Percentiles rank a stretch among this genome's conserved stretches.
These are phyloP conservation scores for Aurelia coerulea DNA, from an alignment of 30 jellyfish, hydroid and myxozoan species.

Conservation along the genomic window DNA sequence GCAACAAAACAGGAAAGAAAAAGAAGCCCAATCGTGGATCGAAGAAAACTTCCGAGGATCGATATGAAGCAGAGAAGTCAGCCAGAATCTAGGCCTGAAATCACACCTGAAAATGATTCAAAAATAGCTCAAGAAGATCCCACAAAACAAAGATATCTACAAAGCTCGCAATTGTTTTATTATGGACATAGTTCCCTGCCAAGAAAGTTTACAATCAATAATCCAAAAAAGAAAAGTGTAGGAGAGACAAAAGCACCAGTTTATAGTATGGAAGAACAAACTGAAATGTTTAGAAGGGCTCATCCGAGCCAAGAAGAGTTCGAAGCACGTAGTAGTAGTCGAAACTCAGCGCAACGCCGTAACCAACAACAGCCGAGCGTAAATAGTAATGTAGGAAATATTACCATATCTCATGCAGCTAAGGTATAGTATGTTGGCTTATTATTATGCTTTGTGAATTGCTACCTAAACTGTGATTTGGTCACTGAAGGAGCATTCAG, in stretches of 20 bases:
- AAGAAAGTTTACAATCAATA: slow-evolving; percentile 52
- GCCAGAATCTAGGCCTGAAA: background rate
- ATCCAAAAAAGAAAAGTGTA: slow-evolving; percentile 13
- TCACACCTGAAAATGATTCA: too few species aligned
- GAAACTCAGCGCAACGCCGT: slow-evolving; percentile 34
- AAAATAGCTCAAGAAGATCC: background rate
- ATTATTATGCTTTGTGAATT: too few species aligned
- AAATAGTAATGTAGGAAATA: slow-evolving; percentile 8
- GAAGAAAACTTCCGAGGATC: background rate
- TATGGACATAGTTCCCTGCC: slow-evolving; percentile 72
- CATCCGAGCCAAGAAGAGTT: slow-evolving; percentile 23
- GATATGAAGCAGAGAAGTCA: background rate
- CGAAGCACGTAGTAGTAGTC: slow-evolving; percentile 51
- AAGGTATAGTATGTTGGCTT: background rate
- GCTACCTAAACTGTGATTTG: too few species aligned
- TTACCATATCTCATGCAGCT: slow-evolving; percentile 72
- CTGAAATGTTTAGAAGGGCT: slow-evolving; percentile 50
- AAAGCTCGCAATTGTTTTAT: slow-evolving; percentile 41
- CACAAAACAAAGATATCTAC: slow-evolving; percentile 57
- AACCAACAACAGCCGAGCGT: slow-evolving; percentile 18
- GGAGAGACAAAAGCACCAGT: background rate
- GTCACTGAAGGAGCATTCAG: too few species aligned
- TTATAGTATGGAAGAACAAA: slow-evolving; percentile 36
- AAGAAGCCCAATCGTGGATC: background rate
- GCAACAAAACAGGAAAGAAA: background rate